Evolutionary conservation across 1,140 invertebrate species (phyloP), one percentile per base, ranked within the genome.

Genomic region (Lordiphosa collinella): DNA sequence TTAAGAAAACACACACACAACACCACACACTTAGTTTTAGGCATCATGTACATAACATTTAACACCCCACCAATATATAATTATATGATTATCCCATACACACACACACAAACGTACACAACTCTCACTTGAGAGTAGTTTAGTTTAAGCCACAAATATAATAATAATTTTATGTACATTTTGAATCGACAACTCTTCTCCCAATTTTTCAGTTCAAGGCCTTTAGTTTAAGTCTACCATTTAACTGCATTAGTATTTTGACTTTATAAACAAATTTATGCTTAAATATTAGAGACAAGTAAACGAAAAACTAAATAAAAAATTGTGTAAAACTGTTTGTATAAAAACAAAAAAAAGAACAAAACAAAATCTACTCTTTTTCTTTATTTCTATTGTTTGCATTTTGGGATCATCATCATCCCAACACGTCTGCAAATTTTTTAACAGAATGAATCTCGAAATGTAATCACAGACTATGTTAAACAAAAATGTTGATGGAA

Each of bases 321-420:
- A 64, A 52, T 41, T 62, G 43, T 67, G 64, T 67, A 67, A 67
- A 67, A 47, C 63, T 67, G 64, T 67, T 67, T 67, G 64, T 67
- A 67, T 61, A 66, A 62, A 64, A 57, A 56, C 48, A 48, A 32
- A 32, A 44, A 35, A 29, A 29, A 29, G 25, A 29, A 29, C 25
- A 29, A 29, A 29, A 29, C 25, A 29, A 29, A 29, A 29, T 29
- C 25, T 29, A 1, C 7, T 29, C 7, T 8, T 29, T 29, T 29
- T 29, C 6, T 29, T 29, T 29, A 8, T 8, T 29, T 29, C 8
- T 29, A 8, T 25, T 22, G 6, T 22, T 22, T 22, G 18, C 18
- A 22, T n/a, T n/a, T n/a, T n/a, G n/a, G n/a, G n/a, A n/a, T n/a
- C n/a, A 22, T 5, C 18, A 22, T 22, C 18, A 22, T 22, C 18